Evolutionary conservation across 2,113 vertebrate genomes (phyloP).

Genomic region (Carassius gibelio): DNA sequence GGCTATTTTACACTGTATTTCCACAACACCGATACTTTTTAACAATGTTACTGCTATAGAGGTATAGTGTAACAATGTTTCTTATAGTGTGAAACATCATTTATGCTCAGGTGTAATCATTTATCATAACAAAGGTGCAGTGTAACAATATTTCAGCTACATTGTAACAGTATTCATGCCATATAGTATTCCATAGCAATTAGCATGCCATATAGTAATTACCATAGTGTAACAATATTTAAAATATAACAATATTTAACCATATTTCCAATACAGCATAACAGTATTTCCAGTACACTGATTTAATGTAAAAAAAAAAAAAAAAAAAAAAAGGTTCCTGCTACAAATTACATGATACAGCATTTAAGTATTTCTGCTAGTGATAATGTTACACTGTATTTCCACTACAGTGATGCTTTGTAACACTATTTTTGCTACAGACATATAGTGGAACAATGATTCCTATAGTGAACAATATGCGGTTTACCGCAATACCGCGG

Average conservation of each 20-base stretch:
- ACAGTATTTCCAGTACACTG: background rate
- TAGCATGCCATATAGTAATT: too few species aligned
- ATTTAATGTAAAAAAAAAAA: background rate
- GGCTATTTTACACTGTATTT: background rate
- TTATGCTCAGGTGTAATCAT: background rate
- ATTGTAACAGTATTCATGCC: background rate
- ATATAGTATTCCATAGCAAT: background rate
- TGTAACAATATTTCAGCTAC: background rate
- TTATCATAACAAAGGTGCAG: background rate
- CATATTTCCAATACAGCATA: background rate
- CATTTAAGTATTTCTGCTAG: background rate
- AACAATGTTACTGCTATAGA: background rate
- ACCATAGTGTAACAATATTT: background rate
- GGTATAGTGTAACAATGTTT: background rate
- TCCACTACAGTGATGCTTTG: background rate
- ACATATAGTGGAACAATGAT: background rate
- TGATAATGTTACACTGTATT: background rate
- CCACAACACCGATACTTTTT: background rate
- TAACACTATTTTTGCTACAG: background rate
- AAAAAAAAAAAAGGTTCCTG: background rate
- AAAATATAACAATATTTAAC: too few species aligned
- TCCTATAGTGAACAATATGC: background rate
- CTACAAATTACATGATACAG: background rate
- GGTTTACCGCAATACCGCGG: too few species aligned
- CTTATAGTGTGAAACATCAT: background rate